Evolutionary conservation across 1,140 invertebrate species (phyloP), one percentile per base, ranked within the genome.

Genomic region (Scaptomyza graminum): DNA sequence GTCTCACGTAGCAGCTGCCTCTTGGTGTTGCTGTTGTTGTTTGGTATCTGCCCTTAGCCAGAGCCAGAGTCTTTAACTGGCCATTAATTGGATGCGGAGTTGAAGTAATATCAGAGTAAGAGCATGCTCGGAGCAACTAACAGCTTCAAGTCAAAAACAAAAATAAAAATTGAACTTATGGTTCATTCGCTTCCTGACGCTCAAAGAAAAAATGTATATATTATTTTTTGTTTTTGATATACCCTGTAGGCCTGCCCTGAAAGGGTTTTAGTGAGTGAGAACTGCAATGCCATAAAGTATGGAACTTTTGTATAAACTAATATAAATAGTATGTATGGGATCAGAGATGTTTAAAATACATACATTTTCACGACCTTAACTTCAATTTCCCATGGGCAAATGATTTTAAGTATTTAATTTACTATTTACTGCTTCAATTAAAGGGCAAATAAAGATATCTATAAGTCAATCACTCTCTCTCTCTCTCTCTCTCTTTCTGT

Each of bases 41-140:
- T 22, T 22, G 18, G 47, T 43, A 34, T 12, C 50, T 69, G 57
- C 66, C 67, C 67, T 70, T 70, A 68, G 70, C 44, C 70, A 37
- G 34, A 56, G 51, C 44, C 50, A 37, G 46, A 67, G 50, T 43
- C 55, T 61, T 73, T 68, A 66, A 55, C 64, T 61, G 56, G 47
- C 9, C 70, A 73, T 73, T 73, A 73, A 73, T 73, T 73, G 61
- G 70, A 67, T 16, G 56, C 70, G 47, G 64, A 61, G 67, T 34
- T 34, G 56, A 64, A 61, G 46, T 11, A 46, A 57, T 46, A 46
- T 11, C 37, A 15, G n/a, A 41, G 15, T 16, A 13, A 34, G 31
- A 34, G 31, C 31, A 34, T 34, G 57, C 22, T n/a, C 5, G 6
- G 5, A 60, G 25, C 28, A 28, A 31, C 57, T 13, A 60, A 16